Evolutionary conservation across 2,888 invertebrate genomes (phyloP).

Genomic region (Oligia latruncula): DNA sequence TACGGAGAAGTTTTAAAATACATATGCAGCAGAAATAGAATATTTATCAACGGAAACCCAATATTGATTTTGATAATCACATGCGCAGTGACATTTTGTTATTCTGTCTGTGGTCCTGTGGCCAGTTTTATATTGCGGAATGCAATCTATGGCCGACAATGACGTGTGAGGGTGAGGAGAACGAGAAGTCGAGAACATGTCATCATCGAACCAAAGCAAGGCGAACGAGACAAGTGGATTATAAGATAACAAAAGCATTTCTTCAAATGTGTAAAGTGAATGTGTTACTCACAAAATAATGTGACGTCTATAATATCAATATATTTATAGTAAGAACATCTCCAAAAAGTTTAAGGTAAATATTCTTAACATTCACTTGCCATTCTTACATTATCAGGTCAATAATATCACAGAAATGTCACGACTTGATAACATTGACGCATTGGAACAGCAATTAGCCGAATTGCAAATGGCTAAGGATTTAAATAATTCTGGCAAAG

Average conservation of each 20-base stretch:
- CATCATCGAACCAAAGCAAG: constrained; percentile 47
- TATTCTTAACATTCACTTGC: constrained; percentile 47
- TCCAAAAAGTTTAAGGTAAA: constrained; percentile 53
- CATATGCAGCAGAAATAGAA: neutral
- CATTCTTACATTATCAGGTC: constrained; percentile 61
- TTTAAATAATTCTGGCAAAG: constrained; percentile 74
- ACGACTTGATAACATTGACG: constrained; percentile 89
- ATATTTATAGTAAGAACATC: constrained; percentile 5
- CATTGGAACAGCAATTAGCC: constrained; percentile 93
- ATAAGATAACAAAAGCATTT: constrained; percentile 46
- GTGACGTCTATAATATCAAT: constrained; percentile 3
- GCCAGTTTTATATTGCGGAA: neutral
- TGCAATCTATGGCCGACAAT: constrained; percentile 32
- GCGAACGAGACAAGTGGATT: constrained; percentile 44
- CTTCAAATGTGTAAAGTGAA: constrained; percentile 33
- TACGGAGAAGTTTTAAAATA: neutral
- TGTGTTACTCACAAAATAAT: constrained; percentile 27
- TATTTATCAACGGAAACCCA: neutral
- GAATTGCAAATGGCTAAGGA: constrained; percentile 91
- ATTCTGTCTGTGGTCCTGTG: constrained; percentile 27
- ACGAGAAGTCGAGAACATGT: constrained; percentile 20
- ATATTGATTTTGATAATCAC: neutral
- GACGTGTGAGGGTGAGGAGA: constrained; percentile 52
- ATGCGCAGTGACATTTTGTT: constrained; percentile 15
- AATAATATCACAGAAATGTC: constrained; percentile 77